Conservation (phyloP, 2,113 vertebrate species). For the Passerina amoena region DNA sequence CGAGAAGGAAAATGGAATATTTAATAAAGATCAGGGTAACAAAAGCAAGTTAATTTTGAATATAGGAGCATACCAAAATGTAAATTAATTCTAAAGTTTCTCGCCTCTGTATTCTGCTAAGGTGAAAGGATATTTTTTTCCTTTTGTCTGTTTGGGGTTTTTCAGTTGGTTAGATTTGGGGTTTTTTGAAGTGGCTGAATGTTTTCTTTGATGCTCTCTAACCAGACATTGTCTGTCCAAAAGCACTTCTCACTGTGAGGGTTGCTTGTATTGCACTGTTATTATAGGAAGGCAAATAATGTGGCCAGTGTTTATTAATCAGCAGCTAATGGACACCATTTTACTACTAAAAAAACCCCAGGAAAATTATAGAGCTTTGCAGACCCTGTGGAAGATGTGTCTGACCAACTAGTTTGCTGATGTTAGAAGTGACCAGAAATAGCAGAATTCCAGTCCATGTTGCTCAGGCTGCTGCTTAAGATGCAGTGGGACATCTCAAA, state of each 20-base stretch:
- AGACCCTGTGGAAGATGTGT: not conserved
- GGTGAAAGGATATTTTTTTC: conserved; percentile 27
- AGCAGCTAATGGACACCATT: not conserved
- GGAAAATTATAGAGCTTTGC: not conserved
- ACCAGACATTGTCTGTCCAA: not conserved
- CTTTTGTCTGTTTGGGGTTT: not conserved
- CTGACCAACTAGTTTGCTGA: not conserved
- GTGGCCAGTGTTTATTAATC: not conserved
- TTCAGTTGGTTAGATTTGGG: not conserved
- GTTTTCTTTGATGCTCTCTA: conserved; percentile 7
- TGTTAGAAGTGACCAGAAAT: not conserved
- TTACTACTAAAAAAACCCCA: not conserved
- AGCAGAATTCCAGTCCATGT: not conserved
- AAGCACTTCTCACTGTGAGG: not conserved
- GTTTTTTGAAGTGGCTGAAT: not conserved
- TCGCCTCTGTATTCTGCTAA: conserved; percentile 61
- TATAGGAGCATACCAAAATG: conserved; percentile 63
- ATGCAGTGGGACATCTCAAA: not conserved
- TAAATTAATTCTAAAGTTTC: conserved; percentile 65
- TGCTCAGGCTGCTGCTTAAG: not conserved
- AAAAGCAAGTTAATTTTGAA: conserved; percentile 66
- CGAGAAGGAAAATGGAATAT: conserved; percentile 67
- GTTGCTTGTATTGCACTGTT: not conserved
- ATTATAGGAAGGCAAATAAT: not conserved
- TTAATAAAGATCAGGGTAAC: conserved; percentile 64